Conservation (phyloP, 2,797 vertebrate species). For the Sebastes matsubarae region DNA sequence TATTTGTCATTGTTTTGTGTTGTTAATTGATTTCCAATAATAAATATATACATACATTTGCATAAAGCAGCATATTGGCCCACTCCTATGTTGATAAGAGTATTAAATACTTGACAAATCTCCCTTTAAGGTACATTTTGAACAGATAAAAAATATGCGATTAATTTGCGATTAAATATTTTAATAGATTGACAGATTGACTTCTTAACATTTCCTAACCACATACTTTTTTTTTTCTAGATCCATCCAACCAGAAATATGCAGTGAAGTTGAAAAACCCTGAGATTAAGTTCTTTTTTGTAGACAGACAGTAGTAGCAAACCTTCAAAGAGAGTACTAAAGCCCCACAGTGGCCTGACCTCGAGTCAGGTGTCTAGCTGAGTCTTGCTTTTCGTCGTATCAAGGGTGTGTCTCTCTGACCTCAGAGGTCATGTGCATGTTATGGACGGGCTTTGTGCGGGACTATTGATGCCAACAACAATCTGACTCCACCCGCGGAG, state of each 20-base stretch:
- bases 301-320: constrained; percentile 14
- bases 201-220: not conserved
- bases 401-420: constrained; percentile 52
- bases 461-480: constrained; percentile 38
- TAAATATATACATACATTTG: no score
- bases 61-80: no score
- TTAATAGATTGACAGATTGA: no score
- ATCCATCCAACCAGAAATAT: not conserved
- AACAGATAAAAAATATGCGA: no score
- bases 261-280: not conserved
- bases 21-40: no score
- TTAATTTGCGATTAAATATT: no score
- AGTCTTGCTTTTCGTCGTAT: constrained; percentile 24
- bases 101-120: no score
- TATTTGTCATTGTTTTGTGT: no score
- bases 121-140: no score
- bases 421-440: constrained; percentile 39
- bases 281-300: constrained; percentile 1
- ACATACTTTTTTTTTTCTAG: not conserved
- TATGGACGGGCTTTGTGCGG: constrained; percentile 34
- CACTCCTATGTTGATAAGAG: no score
- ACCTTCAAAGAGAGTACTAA: constrained; percentile 48
- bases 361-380: constrained; percentile 35
- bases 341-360: constrained; percentile 15
- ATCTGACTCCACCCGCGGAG: constrained; percentile 23